Percentiles rank a stretch among this genome's conserved stretches.
phyloP scores from a whole-genome alignment of 2,888 invertebrate genomes.

The Dyspetes luteomarginatus region DNA sequence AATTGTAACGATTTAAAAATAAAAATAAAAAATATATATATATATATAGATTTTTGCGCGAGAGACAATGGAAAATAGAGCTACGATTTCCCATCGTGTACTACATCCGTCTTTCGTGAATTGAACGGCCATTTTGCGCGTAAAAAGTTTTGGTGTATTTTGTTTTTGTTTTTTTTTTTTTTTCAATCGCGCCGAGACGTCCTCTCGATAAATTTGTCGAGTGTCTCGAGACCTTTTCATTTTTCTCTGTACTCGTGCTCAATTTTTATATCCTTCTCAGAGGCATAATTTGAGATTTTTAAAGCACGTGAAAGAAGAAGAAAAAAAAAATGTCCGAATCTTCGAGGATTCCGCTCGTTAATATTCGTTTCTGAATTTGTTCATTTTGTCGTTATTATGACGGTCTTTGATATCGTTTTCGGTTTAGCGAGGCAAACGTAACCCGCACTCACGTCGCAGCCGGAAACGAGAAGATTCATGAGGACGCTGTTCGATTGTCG shows the following conservation, averaged over 20 bases:
- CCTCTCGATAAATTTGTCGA: constrained; percentile 23
- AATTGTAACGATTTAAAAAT: not conserved
- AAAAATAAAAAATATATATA: too few species aligned
- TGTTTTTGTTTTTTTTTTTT: constrained; percentile 6
- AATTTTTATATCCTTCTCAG: constrained; percentile 29
- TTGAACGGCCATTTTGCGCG: not conserved
- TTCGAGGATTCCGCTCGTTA: not conserved
- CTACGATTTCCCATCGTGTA: constrained; percentile 56
- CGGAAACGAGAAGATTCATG: constrained; percentile 97
- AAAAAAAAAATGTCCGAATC: constrained; percentile 17
- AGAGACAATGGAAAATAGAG: constrained; percentile 31
- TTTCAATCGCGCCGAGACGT: constrained; percentile 5
- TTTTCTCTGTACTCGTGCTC: constrained; percentile 7
- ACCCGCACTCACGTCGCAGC: constrained; percentile 96
- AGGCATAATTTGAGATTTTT: constrained; percentile 30
- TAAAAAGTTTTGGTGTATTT: not conserved
- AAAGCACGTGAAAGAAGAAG: constrained; percentile 33
- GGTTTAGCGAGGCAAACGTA: constrained; percentile 91
- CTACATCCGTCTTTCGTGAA: constrained; percentile 33
- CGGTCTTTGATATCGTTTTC: constrained; percentile 76
- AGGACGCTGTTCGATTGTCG: constrained; percentile 91
- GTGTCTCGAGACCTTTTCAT: not conserved
- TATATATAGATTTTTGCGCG: constrained; percentile 31
- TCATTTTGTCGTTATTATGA: constrained; percentile 80
- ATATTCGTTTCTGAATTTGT: constrained; percentile 15